Evolutionary conservation across 2,797 vertebrate genomes (phyloP), one percentile per base, ranked within the genome.

Genomic region (Arrhamphus sclerolepis): DNA sequence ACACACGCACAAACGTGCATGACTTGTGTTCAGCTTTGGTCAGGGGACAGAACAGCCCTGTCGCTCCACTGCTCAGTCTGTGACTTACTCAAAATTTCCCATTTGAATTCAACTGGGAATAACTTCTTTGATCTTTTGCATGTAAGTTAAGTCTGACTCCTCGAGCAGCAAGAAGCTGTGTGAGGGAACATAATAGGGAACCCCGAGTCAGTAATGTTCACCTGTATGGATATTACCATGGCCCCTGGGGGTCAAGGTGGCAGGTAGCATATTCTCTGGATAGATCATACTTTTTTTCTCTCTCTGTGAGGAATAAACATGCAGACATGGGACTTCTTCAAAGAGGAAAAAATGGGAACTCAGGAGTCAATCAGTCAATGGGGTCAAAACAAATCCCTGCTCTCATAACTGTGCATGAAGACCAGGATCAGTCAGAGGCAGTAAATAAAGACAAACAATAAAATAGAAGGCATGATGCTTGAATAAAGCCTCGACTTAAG

Each of bases 121-220:
- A 73, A 84, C 83, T 89, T 91, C 90, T 93, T 93, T 92, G 92
- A 92, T 93, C 92, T 93, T 86, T 85, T 88, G 80, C 89, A 87
- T 87, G 86, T 89, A 80, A 89, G 87, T 89, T 85, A 52, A 80
- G 66, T 78, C 75, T 70, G 76, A 84, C 82, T 90, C 88, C 87
- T 64, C 46, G 69, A 92, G 92, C 90, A 65, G 87, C 59, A 66
- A 62, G 75, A 53, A 67, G 84, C 86, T 74, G 75, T 84, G 87
- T 82, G 81, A 82, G 59, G 70, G 74, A 84, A 84, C 82, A 91
- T 90, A 92, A 93, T 91, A 83, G 88, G 73, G 75, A 83, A 89
- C 84, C 87, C 50, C 72, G 64, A 90, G 86, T 84, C 80, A 77
- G 81, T 88, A 87, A 91, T 89, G 87, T 89, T 91, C 90, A 87